Evolutionary conservation across 30 jellyfish, hydroid and myxozoan species (phyloP).

Genomic region (Clytia hemisphaerica): DNA sequence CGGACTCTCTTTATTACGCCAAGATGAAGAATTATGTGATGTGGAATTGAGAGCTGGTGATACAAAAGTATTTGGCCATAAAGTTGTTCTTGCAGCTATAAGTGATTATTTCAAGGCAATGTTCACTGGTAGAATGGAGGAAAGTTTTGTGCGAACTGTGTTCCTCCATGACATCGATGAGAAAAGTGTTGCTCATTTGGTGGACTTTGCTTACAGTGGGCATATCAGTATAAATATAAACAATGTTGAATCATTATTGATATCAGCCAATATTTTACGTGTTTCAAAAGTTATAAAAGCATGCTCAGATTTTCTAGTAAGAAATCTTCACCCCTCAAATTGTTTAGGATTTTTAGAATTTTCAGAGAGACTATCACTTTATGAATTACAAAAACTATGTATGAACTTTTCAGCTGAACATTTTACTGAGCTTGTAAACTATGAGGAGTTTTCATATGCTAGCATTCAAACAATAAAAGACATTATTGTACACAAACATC

Average conservation of each 20-base stretch:
- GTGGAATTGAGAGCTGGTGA: constrained; percentile 72
- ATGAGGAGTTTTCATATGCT: constrained; percentile 58
- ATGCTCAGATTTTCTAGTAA: constrained; percentile 66
- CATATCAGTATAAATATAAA: constrained; percentile 32
- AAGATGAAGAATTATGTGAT: constrained; percentile 67
- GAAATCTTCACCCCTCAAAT: constrained; percentile 68
- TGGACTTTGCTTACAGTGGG: constrained; percentile 84
- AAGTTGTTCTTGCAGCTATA: constrained; percentile 77
- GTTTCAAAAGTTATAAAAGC: constrained; percentile 72
- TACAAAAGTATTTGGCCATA: constrained; percentile 45
- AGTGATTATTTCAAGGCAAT: constrained; percentile 87
- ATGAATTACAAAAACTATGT: constrained; percentile 46
- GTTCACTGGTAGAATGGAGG: constrained; percentile 84
- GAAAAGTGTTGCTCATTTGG: constrained; percentile 41
- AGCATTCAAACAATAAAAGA: constrained; percentile 25
- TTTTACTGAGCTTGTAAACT: constrained; percentile 39
- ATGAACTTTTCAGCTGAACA: constrained; percentile 51
- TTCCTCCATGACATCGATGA: constrained; percentile 56
- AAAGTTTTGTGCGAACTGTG: constrained; percentile 45
- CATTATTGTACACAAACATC: constrained; percentile 35
- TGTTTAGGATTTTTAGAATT: constrained; percentile 66
- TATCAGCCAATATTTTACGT: constrained; percentile 77
- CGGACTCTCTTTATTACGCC: constrained; percentile 59
- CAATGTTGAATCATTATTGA: constrained; percentile 70
- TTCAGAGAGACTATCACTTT: constrained; percentile 64